Percentiles rank a stretch among this genome's conserved stretches.
Conservation (phyloP, 2,113 vertebrate species). For the Grantiella picta region DNA sequence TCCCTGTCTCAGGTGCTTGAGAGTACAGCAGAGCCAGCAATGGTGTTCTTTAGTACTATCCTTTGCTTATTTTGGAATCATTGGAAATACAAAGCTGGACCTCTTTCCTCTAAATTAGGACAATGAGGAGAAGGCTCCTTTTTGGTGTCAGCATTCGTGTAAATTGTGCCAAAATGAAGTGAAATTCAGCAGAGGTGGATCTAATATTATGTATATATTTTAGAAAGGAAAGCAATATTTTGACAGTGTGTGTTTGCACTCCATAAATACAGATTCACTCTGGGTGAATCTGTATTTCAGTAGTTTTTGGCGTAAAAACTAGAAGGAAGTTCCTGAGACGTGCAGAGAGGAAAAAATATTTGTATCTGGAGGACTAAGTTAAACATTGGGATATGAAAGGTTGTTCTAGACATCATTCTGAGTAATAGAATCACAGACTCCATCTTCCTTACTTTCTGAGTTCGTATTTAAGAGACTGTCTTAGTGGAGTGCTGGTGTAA, state of each 20-base stretch:
- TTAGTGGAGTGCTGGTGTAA: not conserved
- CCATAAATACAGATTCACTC: too few relatives aligned
- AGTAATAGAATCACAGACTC: not conserved
- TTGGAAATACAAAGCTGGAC: not conserved
- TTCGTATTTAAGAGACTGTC: not conserved
- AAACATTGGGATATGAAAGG: not conserved
- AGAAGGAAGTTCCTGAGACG: not conserved
- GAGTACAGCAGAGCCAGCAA: not conserved
- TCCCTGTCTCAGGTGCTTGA: not conserved
- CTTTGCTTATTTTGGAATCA: not conserved
- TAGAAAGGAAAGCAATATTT: not conserved
- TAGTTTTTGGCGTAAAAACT: not conserved
- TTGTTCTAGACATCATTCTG: not conserved
- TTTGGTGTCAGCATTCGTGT: not conserved
- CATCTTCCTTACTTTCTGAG: not conserved
- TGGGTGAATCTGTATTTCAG: not conserved
- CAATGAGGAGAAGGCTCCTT: not conserved
- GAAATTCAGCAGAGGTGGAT: not conserved
- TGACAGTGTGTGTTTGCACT: not conserved
- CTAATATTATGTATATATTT: not conserved
- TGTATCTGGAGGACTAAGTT: not conserved
- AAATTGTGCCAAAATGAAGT: not conserved
- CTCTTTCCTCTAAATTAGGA: not conserved
- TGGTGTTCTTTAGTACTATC: not conserved
- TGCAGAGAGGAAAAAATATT: not conserved